These are phyloP conservation scores for Potorous gilbertii DNA, from an alignment of 2,797 vertebrate species.

Conservation along the genomic window DNA sequence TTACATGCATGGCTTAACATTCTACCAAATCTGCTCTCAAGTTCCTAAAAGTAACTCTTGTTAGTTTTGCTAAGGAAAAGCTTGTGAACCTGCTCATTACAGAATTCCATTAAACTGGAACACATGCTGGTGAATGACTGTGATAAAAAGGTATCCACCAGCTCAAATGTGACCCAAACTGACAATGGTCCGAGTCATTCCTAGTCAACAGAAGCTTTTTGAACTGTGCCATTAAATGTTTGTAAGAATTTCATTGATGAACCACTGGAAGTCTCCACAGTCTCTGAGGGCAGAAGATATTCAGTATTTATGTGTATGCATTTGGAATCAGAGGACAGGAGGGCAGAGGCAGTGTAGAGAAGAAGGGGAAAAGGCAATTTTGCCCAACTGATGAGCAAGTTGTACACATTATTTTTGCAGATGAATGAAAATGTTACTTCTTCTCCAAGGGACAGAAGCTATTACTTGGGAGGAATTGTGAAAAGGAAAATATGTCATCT, in stretches of 20 bases:
- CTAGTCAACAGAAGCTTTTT: conserved; percentile 1
- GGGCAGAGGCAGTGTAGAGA: neutral
- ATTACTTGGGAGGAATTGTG: neutral
- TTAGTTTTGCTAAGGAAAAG: conserved; percentile 62
- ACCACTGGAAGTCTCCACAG: conserved; percentile 44
- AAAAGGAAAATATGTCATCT: neutral
- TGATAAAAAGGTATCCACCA: conserved; percentile 22
- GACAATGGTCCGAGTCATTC: conserved; percentile 35
- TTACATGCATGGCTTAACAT: conserved; percentile 70
- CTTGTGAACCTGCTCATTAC: conserved; percentile 53
- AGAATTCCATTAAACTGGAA: conserved; percentile 10
- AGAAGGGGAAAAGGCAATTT: neutral
- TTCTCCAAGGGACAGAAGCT: neutral
- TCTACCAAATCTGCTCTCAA: conserved; percentile 61
- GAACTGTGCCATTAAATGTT: conserved; percentile 11
- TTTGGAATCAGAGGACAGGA: neutral
- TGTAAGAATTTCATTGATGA: conserved; percentile 37
- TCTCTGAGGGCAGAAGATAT: conserved; percentile 25
- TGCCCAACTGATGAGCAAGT: neutral
- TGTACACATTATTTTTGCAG: neutral
- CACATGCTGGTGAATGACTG: conserved; percentile 32
- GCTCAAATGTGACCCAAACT: conserved; percentile 58
- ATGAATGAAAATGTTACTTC: neutral
- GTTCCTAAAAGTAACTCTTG: conserved; percentile 63
- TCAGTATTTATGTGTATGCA: neutral